Base-by-base conservation (phyloP, 1,140 invertebrate genomes). In the Procambarus virginalis region DNA sequence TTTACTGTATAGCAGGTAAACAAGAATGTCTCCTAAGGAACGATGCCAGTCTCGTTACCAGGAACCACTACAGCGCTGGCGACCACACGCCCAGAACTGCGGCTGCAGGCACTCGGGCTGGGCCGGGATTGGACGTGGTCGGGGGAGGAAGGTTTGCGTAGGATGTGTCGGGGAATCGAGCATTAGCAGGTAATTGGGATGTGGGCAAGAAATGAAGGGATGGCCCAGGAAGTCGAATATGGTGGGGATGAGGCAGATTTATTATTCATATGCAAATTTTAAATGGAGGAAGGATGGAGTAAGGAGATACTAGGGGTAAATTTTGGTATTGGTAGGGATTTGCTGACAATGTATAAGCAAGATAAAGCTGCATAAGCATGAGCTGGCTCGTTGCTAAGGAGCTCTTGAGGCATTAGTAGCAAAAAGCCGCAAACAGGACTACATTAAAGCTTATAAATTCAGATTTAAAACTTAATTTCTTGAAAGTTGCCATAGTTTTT, bases 51-150 rank as follows among this genome's bases (percentile, higher is more conserved):
- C 1, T 73, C 68, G 68, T 34, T 8, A 34, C 3, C n/a, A 73
- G 68, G 68, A 73, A 70, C 86, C 77, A 81, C 60, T 70, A 87
- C 86, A 87, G 58, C 64, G 46, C 84, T 85, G 70, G 82, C 34
- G 51, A 80, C 78, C 86, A 87, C 86, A 77, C 86, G 77, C 76
- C 86, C 86, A 87, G 78, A 70, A 20, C 78, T 80, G 58, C n/a
- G 58, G 60, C 51, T 70, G 73, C 76, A 48, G 60, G 55, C 68
- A 17, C 64, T 60, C n/a, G 86, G 79, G 51, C 73, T 14, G 77
- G 75, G 86, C 45, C 55, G 76, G 34, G 34, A 34, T 55, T 22
- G 64, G 34, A 34, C 34, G 34, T n/a, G 79, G 5, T 34, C 34
- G 68, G n/a, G 68, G 58, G 60, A 70, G 60, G 58, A 20, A 55